Percentiles rank a stretch among this genome's conserved stretches.
Evolutionary conservation across 2,797 vertebrate species (phyloP).

Genomic region (Bucorvus abyssinicus): DNA sequence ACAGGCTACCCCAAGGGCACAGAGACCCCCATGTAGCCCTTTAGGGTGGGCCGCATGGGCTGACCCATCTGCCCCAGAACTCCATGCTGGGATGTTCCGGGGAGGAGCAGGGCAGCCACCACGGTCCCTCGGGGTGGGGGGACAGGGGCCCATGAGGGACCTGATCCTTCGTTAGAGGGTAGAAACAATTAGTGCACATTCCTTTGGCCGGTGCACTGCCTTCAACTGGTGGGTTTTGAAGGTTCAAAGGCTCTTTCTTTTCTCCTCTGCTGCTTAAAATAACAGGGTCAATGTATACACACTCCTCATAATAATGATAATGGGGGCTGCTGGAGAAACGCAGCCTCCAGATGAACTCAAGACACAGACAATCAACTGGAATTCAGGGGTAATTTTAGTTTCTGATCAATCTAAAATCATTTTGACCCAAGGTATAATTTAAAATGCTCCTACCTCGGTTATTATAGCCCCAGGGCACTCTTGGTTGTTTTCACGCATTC

Average conservation of each 20-base stretch:
- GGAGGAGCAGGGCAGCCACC: not conserved
- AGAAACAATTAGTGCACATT: accelerated
- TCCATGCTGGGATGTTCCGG: not conserved
- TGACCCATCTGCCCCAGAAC: accelerated
- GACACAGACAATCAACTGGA: conserved; percentile 48
- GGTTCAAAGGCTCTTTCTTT: not conserved
- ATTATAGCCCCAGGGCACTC: conserved; percentile 51
- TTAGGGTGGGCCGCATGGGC: not conserved
- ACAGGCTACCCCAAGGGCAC: not conserved
- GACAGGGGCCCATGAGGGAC: accelerated
- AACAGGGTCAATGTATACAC: not conserved
- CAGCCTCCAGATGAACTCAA: conserved; percentile 52
- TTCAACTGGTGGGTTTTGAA: not conserved
- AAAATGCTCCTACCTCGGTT: conserved; percentile 43
- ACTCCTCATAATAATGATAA: not conserved
- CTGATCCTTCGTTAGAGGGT: not conserved
- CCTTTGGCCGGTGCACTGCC: not conserved
- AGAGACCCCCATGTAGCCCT: accelerated
- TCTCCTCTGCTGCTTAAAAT: conserved; percentile 11
- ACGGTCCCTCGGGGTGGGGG: accelerated
- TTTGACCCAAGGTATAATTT: conserved; percentile 68
- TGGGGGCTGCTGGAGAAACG: not conserved
- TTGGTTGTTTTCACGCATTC: not conserved
- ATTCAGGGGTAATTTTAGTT: conserved; percentile 57
- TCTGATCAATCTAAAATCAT: conserved; percentile 67